Evolutionary conservation across 2,888 invertebrate species (phyloP).

Genomic region (Brachyptera risi): DNA sequence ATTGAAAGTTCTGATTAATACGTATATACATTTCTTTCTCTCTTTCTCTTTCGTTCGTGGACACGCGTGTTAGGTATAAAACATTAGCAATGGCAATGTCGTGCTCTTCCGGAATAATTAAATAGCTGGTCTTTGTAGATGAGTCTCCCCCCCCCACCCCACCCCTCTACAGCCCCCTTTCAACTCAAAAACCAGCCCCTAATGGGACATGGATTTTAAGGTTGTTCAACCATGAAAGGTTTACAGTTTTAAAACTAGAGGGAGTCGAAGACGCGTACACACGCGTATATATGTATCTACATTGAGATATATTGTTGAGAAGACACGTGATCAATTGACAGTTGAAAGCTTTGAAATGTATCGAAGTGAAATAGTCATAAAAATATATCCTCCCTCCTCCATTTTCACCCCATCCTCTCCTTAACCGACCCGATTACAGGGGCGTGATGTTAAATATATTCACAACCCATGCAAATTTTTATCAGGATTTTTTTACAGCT

Average conservation of each 20-base stretch:
- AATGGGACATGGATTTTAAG: constrained; percentile 14
- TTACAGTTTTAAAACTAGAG: neutral
- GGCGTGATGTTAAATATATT: constrained; percentile 6
- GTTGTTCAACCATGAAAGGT: neutral
- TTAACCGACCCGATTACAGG: neutral
- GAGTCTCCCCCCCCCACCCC: neutral
- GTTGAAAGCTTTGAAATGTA: constrained; percentile 14
- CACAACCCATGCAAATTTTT: constrained; percentile 15
- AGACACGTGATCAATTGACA: constrained; percentile 12
- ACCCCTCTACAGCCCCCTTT: neutral
- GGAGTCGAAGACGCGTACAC: neutral
- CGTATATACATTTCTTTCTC: too few species aligned
- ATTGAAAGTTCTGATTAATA: neutral
- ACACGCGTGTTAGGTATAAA: constrained; percentile 8
- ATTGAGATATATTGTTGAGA: neutral
- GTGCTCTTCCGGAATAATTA: constrained; percentile 19
- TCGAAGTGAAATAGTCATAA: constrained; percentile 7
- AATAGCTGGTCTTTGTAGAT: constrained; percentile 13
- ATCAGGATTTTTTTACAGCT: neutral
- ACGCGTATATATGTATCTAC: too few species aligned
- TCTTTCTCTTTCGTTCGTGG: too few species aligned
- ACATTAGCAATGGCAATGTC: constrained; percentile 15
- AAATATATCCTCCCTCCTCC: neutral
- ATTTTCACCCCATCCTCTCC: neutral
- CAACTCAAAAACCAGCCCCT: constrained; percentile 3